phyloP scores from a whole-genome alignment of 2,888 invertebrate species.

The Nephrotoma guestfalica region DNA sequence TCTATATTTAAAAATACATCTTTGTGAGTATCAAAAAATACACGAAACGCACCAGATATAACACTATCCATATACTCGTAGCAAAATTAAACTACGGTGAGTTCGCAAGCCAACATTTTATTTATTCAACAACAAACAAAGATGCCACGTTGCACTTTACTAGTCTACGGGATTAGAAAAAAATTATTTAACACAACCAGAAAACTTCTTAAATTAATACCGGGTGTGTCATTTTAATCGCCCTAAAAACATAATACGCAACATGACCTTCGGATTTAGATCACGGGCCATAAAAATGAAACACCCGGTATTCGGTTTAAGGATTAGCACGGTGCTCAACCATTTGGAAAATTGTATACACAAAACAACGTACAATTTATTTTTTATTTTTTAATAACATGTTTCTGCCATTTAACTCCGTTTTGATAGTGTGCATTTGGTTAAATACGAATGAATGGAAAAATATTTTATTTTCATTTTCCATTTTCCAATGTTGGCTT shows the following conservation, averaged over 20 bases:
- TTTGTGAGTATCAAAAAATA: neutral
- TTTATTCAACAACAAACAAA: too few relatives aligned
- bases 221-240: too few relatives aligned
- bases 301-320: neutral
- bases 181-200: too few relatives aligned
- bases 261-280: too few relatives aligned
- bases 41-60: neutral
- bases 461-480: neutral
- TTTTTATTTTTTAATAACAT: neutral
- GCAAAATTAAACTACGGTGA: too few relatives aligned
- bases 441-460: neutral
- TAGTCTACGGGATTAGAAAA: too few relatives aligned
- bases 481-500: neutral
- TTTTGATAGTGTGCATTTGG: neutral
- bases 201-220: too few relatives aligned
- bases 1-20: neutral
- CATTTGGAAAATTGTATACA: neutral
- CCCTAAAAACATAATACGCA: too few relatives aligned
- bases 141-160: too few relatives aligned
- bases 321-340: neutral
- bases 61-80: too few relatives aligned
- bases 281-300: too few relatives aligned
- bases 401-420: neutral
- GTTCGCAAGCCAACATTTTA: too few relatives aligned
- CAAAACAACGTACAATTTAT: neutral